Conservation (phyloP, 2,113 vertebrate genomes). For the Pterocles gutturalis region DNA sequence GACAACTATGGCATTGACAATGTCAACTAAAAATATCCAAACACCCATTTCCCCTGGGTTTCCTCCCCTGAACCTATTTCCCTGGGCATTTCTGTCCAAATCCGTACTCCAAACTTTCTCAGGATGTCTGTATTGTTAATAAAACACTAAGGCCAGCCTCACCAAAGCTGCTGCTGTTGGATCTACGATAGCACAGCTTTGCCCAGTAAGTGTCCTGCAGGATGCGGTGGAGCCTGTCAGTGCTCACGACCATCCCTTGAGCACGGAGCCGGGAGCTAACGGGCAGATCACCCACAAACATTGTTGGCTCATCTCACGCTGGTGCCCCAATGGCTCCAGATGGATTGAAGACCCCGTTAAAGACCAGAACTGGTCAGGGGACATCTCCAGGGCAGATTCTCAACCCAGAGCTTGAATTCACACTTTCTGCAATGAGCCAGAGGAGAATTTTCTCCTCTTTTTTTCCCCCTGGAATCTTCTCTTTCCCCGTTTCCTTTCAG, state of each 20-base stretch:
- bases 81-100: not conserved
- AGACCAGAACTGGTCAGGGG: not conserved
- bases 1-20: not conserved
- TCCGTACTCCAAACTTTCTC: not conserved
- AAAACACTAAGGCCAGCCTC: not conserved
- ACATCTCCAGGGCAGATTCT: not conserved
- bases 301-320: not conserved
- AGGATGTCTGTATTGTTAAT: not conserved
- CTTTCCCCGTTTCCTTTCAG: not conserved
- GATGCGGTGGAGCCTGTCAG: not conserved
- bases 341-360: not conserved
- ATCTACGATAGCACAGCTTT: not conserved
- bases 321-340: not conserved
- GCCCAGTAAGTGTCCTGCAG: not conserved
- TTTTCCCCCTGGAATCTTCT: not conserved
- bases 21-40: not conserved
- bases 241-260: not conserved
- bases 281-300: rapidly evolving
- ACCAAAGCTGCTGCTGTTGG: not conserved
- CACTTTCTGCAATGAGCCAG: not conserved
- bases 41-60: not conserved
- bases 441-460: not conserved
- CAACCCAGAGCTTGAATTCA: not conserved
- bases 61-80: not conserved
- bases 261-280: not conserved